phyloP scores from a whole-genome alignment of 2,797 vertebrate species.

The Enteromius anoplus region DNA sequence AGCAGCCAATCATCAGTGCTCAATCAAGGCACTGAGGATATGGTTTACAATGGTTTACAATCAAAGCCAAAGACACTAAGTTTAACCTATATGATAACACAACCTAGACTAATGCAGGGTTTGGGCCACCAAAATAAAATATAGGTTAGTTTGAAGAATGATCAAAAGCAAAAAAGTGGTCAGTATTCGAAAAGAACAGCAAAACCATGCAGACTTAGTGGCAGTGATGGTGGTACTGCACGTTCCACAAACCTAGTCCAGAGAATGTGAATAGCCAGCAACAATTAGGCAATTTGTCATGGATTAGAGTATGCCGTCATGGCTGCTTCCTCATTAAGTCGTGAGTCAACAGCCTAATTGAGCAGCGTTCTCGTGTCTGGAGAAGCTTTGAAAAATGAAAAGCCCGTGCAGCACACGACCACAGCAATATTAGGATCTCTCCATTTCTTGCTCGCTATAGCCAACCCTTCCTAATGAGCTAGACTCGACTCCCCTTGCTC shows the following conservation, averaged over 20 bases:
- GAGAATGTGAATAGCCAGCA: constrained; percentile 36
- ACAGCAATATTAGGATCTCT: constrained; percentile 11
- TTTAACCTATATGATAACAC: constrained; percentile 15
- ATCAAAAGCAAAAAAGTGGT: constrained; percentile 1
- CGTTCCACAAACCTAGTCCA: not conserved
- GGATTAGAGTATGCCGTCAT: constrained; percentile 49
- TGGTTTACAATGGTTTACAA: constrained; percentile 41
- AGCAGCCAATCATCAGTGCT: constrained; percentile 24
- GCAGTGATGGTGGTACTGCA: not conserved
- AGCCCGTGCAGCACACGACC: constrained; percentile 8
- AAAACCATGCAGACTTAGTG: not conserved
- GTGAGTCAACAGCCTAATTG: constrained; percentile 41
- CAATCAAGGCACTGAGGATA: not conserved
- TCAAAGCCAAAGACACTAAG: not conserved
- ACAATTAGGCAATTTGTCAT: constrained; percentile 58
- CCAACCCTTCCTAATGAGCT: constrained; percentile 40
- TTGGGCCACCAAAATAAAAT: not conserved
- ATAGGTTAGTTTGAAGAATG: not conserved
- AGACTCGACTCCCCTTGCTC: constrained; percentile 7
- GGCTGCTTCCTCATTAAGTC: constrained; percentile 53
- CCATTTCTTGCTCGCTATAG: constrained; percentile 16
- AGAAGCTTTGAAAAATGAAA: constrained; percentile 40
- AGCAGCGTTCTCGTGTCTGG: constrained; percentile 37
- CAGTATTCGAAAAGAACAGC: not conserved
- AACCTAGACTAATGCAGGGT: constrained; percentile 1